Evolutionary conservation across 2,888 invertebrate genomes (phyloP), one percentile per base, ranked within the genome.

Genomic region (Andrena praecox): DNA sequence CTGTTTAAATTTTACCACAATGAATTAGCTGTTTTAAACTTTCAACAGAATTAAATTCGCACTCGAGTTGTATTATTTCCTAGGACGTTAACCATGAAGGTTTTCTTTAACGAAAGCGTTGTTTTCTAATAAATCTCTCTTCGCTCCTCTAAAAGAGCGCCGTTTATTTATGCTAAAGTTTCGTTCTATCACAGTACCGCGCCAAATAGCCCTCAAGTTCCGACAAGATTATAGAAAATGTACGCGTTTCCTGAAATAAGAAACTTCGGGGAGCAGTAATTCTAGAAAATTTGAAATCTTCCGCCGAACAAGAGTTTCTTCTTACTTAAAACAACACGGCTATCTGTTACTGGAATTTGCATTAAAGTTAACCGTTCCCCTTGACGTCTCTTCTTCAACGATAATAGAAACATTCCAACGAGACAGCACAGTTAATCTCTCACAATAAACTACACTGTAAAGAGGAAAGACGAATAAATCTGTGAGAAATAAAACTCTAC

Each of bases 331-430:
- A 24, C 24, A 64, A 12, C 31, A 8, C 4, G 7, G 52, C 63
- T 31, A 48, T 48, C 54, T 48, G 24, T 54, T 48, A 29, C 16
- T 33, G 48, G 33, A 56, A 72, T 59, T 64, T 64, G 48, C 54
- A 77, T 71, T 64, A 56, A 27, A 64, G 16, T 64, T 33, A 20
- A 71, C 63, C 54, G 31, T 59, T n/a, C 8, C 64, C 48, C 56
- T 10, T 12, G 76, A 33, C 72, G n/a, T 29, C 8, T 20, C 42
- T 42, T 24, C 50, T 52, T 54, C 10, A 24, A 1, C 6, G 42
- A 10, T 20, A 76, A 52, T 70, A 48, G 48, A 70, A 56, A 69
- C 31, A 52, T 70, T n/a, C 29, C 12, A 6, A 7, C 20, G 8
- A n/a, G 54, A 24, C n/a, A 8, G 8, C 24, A 10, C 12, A 16